Percentiles rank a stretch among this genome's conserved stretches.
These are phyloP conservation scores for Chelidonichthys spinosus DNA, from an alignment of 2,797 vertebrate species.

Conservation along the genomic window DNA sequence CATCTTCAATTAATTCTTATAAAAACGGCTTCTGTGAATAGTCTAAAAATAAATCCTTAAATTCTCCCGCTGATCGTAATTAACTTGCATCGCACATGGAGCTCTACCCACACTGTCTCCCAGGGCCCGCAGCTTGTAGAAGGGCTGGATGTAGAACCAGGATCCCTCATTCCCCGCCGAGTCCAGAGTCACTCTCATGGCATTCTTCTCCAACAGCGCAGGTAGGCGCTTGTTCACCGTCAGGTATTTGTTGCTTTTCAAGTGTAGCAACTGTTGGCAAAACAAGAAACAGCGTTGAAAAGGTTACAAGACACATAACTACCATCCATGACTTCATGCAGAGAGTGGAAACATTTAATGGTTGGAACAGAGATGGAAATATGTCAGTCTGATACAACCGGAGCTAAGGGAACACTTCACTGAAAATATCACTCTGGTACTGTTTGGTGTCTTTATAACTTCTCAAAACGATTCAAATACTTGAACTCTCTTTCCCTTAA, in stretches of 20 bases:
- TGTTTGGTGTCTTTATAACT: slow-evolving; percentile 8
- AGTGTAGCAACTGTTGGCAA: slow-evolving; percentile 90
- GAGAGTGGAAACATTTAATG: slow-evolving; percentile 17
- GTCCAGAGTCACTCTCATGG: slow-evolving; percentile 97
- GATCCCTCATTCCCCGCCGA: slow-evolving; percentile 97
- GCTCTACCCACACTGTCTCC: slow-evolving; percentile 92
- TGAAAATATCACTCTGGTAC: slow-evolving; percentile 18
- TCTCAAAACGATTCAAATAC: background rate
- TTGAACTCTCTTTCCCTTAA: slow-evolving; percentile 16
- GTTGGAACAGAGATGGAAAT: background rate
- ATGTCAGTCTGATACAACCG: slow-evolving; percentile 25
- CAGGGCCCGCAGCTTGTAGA: slow-evolving; percentile 97
- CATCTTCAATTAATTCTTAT: background rate
- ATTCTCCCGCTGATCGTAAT: slow-evolving; percentile 42
- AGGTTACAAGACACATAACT: background rate
- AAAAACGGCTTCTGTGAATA: slow-evolving; percentile 15
- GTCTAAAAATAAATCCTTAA: slow-evolving; percentile 40
- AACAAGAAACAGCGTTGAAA: slow-evolving; percentile 1
- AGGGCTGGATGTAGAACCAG: slow-evolving; percentile 99
- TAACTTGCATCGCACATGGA: slow-evolving; percentile 47
- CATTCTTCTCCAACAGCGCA: slow-evolving; percentile 97
- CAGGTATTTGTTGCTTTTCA: slow-evolving; percentile 99
- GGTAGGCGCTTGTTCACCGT: slow-evolving; percentile 98
- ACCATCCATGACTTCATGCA: background rate
- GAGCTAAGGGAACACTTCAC: slow-evolving; percentile 13